These are phyloP conservation scores for Nomada flava DNA, from an alignment of 2,888 invertebrate species.

Conservation along the genomic window DNA sequence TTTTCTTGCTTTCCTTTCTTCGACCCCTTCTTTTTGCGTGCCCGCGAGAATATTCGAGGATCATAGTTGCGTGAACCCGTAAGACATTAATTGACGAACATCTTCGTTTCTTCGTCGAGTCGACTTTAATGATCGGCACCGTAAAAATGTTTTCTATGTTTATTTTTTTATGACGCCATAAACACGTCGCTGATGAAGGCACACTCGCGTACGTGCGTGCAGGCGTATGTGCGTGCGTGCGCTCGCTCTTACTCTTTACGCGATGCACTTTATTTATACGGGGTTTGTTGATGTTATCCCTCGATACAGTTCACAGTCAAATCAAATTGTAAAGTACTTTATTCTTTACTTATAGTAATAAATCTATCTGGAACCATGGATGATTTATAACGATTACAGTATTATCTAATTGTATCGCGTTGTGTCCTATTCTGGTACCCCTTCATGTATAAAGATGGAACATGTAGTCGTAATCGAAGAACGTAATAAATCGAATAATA, in stretches of 20 bases:
- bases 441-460: too few species aligned
- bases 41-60: slow-evolving; percentile 7
- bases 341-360: not conserved
- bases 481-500: not conserved
- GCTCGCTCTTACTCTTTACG: not conserved
- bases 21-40: not conserved
- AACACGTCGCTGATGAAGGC: slow-evolving; percentile 70
- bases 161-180: slow-evolving; percentile 78
- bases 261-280: slow-evolving; percentile 58
- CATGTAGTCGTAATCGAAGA: not conserved
- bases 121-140: slow-evolving; percentile 81
- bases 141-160: slow-evolving; percentile 81
- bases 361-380: not conserved
- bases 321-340: slow-evolving; percentile 12
- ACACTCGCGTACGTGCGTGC: not conserved
- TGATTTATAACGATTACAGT: not conserved
- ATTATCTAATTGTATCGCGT: not conserved
- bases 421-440: not conserved
- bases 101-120: slow-evolving; percentile 72
- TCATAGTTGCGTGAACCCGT: slow-evolving; percentile 54
- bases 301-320: slow-evolving; percentile 13
- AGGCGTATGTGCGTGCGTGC: not conserved
- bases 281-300: slow-evolving; percentile 12
- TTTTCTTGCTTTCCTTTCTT: too few species aligned
- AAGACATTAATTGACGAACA: slow-evolving; percentile 79